Conservation (phyloP, 2,888 invertebrate genomes). For the Ectemnius lituratus region DNA sequence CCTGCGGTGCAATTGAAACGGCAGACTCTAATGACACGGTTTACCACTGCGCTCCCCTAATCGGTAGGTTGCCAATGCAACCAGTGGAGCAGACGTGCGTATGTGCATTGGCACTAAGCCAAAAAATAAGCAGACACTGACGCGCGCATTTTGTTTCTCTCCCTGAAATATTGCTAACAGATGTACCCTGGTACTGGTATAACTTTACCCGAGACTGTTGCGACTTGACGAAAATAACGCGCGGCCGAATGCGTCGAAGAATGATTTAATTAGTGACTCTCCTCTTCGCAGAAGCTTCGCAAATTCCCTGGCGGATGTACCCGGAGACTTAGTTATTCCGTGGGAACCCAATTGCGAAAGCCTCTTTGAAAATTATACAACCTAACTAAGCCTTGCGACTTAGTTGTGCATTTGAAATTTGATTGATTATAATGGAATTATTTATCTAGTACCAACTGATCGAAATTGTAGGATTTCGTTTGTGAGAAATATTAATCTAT, state of each 20-base stretch:
- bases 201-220: conserved; percentile 21
- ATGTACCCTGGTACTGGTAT: conserved; percentile 58
- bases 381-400: no score
- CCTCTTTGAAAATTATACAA: no score
- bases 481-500: no score
- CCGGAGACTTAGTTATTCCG: no score
- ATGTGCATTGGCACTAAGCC: conserved; percentile 58
- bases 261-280: conserved; percentile 37
- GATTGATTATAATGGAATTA: no score
- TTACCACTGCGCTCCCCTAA: background rate
- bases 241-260: conserved; percentile 20
- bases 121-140: conserved; percentile 54
- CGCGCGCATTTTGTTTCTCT: conserved; percentile 65
- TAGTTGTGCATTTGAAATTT: no score
- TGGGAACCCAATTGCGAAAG: no score
- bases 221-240: conserved; percentile 61
- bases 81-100: conserved; percentile 15
- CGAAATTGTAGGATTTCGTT: no score
- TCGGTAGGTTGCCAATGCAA: background rate
- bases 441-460: no score
- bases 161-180: conserved; percentile 69
- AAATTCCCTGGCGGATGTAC: no score
- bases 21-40: background rate
- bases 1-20: background rate
- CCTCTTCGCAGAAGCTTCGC: no score